Base-by-base conservation (phyloP, 2,888 invertebrate genomes). In the Phaonia tiefii region DNA sequence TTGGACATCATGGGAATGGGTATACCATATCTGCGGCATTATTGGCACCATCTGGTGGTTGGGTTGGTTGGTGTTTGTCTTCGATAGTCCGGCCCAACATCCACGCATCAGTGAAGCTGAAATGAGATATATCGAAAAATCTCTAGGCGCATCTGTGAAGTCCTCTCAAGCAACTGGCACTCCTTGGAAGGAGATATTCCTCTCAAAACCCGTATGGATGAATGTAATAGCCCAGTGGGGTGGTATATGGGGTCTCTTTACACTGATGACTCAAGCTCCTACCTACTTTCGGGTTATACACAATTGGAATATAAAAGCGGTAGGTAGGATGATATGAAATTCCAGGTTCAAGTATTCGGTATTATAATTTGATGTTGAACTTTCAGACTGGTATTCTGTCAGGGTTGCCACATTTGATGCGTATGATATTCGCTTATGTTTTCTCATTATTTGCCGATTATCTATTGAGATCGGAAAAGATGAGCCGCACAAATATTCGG, bases 221-320 rank as follows among this genome's bases (percentile, higher is more conserved):
- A 93, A 93, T 82, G 92, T 93, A 17, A 86, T 93, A 10, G 93
- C 94, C 0, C 94, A 95, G 84, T 93, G 93, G 92, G 94, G 95
- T 10, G 93, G 93, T 0, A 92, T 93, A 70, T 95, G 94, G 94
- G 94, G 95, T 1, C 91, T 95, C 22, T 93, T 94, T 60, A 95
- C 94, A 0, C 89, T 95, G 15, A 93, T 95, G 92, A 94, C 94
- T 0, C 94, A 95, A 86, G 92, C 94, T 0, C 95, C 95, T 0
- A 93, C 93, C 0, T 95, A 95, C 86, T 94, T 95, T 86, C 93
- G 93, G 83, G 92, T 93, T 71, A 92, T 95, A 66, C 94, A 95
- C 84, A 94, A 94, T 58, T 94, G 93, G 93, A 92, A 94, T 84
- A 93, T 95, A 25, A 92, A 92, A 86, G 92, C 93, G 88, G 95